Conservation (phyloP, 2,888 invertebrate genomes). For the Dicyrtomina minuta region DNA sequence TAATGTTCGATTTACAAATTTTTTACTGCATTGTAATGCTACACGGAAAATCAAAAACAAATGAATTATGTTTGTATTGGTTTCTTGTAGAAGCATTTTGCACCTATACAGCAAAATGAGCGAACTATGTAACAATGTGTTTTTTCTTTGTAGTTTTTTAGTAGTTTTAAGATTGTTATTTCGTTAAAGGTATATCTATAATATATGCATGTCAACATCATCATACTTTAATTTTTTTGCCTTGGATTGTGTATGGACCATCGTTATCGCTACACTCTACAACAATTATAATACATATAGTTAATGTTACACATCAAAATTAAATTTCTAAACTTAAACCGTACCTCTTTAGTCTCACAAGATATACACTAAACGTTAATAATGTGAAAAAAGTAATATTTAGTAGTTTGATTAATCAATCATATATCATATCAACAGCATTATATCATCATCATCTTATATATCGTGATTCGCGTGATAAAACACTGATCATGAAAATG, state of each 20-base stretch:
- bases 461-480: not conserved
- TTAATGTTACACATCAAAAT: conserved; percentile 9
- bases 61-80: not conserved
- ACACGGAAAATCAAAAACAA: conserved; percentile 15
- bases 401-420: conserved; percentile 18
- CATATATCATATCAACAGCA: conserved; percentile 21
- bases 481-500: conserved; percentile 26
- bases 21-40: conserved; percentile 5
- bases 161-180: conserved; percentile 2
- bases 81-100: conserved; percentile 15
- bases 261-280: conserved; percentile 3
- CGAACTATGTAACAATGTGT: conserved; percentile 2
- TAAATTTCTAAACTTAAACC: conserved; percentile 12
- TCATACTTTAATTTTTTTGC: not conserved
- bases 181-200: not conserved
- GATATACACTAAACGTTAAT: conserved; percentile 20
- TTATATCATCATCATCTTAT: conserved; percentile 16
- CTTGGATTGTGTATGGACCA: conserved; percentile 10
- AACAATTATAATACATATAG: conserved; percentile 9
- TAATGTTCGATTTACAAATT: conserved; percentile 22
- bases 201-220: conserved; percentile 13
- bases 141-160: not conserved
- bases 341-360: conserved; percentile 15
- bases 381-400: conserved; percentile 18
- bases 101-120: conserved; percentile 2